phyloP scores from a whole-genome alignment of 2,888 invertebrate species.

The Philereme vetulata region DNA sequence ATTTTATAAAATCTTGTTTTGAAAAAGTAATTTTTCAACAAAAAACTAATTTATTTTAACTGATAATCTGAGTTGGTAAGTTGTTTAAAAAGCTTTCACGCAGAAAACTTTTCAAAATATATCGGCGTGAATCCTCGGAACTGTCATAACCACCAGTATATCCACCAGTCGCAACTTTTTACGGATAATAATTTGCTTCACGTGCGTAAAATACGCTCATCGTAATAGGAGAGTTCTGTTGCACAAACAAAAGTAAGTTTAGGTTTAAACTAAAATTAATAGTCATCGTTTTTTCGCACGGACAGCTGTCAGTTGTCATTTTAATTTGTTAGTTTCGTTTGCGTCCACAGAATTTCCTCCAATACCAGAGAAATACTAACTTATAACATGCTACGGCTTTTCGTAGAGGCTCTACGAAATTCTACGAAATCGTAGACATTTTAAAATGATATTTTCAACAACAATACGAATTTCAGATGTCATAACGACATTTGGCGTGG shows the following conservation, averaged over 20 bases:
- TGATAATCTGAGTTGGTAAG: no score
- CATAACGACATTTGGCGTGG: conserved; percentile 17
- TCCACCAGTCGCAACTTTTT: conserved; percentile 14
- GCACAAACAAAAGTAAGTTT: no score
- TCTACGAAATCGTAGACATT: conserved; percentile 11
- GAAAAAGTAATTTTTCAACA: no score
- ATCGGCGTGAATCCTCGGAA: conserved; percentile 11
- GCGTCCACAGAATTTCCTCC: no score
- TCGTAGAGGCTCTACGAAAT: conserved; percentile 6
- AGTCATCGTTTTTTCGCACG: no score
- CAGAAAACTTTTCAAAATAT: conserved; percentile 2
- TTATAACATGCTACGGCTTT: conserved; percentile 6
- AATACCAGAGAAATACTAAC: background rate
- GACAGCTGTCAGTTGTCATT: no score
- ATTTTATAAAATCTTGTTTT: no score
- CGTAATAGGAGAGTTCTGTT: no score
- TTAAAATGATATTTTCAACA: conserved; percentile 20
- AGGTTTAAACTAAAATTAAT: no score
- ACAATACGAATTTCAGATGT: conserved; percentile 23
- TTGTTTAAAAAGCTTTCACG: background rate
- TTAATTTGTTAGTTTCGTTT: no score
- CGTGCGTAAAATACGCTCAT: conserved; percentile 18
- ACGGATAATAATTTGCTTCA: conserved; percentile 11
- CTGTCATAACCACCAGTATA: conserved; percentile 13
- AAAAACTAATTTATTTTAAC: no score